Evolutionary conservation across 2,113 vertebrate genomes (phyloP).

Genomic region (Bagarius yarrelli): DNA sequence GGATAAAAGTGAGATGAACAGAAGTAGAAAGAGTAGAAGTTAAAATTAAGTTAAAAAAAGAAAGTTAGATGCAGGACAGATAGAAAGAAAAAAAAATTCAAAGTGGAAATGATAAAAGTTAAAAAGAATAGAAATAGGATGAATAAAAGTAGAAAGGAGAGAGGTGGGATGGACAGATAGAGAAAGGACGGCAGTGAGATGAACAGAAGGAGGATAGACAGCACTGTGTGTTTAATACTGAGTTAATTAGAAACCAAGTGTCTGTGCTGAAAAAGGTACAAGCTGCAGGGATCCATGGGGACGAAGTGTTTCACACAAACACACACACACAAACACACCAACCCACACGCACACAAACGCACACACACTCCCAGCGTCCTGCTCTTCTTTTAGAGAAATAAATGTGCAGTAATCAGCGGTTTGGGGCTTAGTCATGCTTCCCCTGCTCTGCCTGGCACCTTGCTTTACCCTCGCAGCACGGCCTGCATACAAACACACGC

Average conservation of each 20-base stretch:
- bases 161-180: neutral
- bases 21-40: neutral
- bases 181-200: no score
- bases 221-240: neutral
- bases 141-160: neutral
- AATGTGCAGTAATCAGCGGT: slow-evolving; percentile 44
- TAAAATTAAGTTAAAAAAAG: no score
- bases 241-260: slow-evolving; percentile 7
- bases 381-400: slow-evolving; percentile 20
- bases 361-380: slow-evolving; percentile 7
- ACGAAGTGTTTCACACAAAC: neutral
- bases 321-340: neutral
- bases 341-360: neutral
- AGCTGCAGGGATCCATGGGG: slow-evolving; percentile 16
- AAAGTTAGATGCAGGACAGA: neutral
- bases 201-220: neutral
- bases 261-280: neutral
- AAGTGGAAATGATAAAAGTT: neutral
- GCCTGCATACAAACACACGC: slow-evolving; percentile 40
- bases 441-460: slow-evolving; percentile 23
- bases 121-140: neutral
- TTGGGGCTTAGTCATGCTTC: slow-evolving; percentile 50
- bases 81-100: neutral
- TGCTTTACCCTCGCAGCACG: slow-evolving; percentile 38
- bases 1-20: neutral